Evolutionary conservation across 1,140 invertebrate genomes (phyloP), one percentile per base, ranked within the genome.

Genomic region (Hirudo medicinalis): DNA sequence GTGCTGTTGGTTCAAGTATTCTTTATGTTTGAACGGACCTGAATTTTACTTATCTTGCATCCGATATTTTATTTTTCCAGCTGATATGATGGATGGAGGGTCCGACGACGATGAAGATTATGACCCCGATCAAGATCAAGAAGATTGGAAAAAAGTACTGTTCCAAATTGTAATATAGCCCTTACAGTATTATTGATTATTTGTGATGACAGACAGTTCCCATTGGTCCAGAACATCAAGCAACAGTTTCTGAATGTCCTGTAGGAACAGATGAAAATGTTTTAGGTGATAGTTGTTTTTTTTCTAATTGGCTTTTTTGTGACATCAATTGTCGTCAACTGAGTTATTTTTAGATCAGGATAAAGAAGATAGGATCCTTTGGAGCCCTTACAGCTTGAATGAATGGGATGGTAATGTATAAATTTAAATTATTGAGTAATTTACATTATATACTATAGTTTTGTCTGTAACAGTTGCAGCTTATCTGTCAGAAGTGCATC

Each of bases 311-410:
- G 43, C 9, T 49, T 49, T 49, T 49, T 0, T 49, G 9, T 13
- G 43, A 11, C 15, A 49, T 49, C 0, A 15, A 17, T 49, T 49
- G 9, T 49, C 43, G 13, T 15, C 43, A 49, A 49, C 43, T 49
- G 11, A 63, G 40, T 36, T 49, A 43, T 67, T 75, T 72, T 36
- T 73, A 76, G 92, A 92, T 0, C 96, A 97, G 82, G 92, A 97
- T 83, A 96, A 96, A 84, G 91, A 95, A 81, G 94, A 97, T 79
- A 91, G 93, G 81, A 84, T 96, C 71, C 82, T 97, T 1, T 97
- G 94, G 94, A 90, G 93, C 81, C 93, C 93, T 2, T 86, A 84
- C 76, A 86, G 86, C 74, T 83, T 94, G 66, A 85, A 86, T 29
- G 88, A 90, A 78, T 84, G 86, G 68, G 86, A 88, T 72, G 88